phyloP scores from a whole-genome alignment of 2,888 invertebrate genomes.

The Agriopis aurantiaria region DNA sequence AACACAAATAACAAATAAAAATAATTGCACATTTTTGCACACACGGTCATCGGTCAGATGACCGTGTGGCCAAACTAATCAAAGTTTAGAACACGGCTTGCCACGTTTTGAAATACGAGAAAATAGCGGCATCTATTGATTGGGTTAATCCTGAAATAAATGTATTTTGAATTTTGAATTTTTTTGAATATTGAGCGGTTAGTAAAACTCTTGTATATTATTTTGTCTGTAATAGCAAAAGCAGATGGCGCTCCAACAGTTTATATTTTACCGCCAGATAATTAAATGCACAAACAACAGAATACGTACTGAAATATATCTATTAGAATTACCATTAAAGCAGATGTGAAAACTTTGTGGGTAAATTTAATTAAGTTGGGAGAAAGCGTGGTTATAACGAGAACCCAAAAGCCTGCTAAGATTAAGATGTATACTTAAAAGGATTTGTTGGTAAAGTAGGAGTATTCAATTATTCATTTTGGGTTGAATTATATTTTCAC shows the following conservation, averaged over 20 bases:
- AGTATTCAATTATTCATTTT: background rate
- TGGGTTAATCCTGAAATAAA: no score
- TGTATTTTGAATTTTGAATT: no score
- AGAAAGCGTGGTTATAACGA: conserved; percentile 8
- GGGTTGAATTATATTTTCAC: background rate
- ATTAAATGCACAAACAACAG: conserved; percentile 9
- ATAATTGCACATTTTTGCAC: no score
- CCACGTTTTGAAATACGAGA: no score
- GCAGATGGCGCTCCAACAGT: background rate
- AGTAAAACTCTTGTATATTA: no score
- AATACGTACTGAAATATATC: conserved; percentile 18
- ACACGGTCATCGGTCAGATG: no score
- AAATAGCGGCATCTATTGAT: no score
- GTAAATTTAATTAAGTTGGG: conserved; percentile 21
- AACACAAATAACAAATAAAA: no score
- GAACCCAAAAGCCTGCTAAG: conserved; percentile 11
- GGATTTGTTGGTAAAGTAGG: background rate
- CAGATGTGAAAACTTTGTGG: conserved; percentile 21
- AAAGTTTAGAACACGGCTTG: no score
- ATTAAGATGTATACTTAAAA: conserved; percentile 2
- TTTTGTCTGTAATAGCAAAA: background rate
- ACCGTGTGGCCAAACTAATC: no score
- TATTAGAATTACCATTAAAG: conserved; percentile 19
- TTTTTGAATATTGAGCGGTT: no score
- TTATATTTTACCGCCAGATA: background rate